Base-by-base conservation (phyloP, 1,140 invertebrate species). In the Daktulosphaira vitifoliae region DNA sequence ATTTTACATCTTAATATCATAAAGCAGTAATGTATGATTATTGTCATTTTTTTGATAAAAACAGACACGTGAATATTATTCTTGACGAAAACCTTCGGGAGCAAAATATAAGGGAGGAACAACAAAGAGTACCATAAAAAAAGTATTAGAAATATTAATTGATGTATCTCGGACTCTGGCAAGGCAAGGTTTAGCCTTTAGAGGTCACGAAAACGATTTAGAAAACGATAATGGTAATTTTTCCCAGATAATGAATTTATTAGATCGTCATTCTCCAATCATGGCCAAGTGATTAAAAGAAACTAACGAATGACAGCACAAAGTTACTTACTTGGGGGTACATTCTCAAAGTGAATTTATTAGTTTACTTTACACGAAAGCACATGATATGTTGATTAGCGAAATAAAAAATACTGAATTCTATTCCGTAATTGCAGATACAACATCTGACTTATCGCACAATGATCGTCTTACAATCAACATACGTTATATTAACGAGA, bases 261-360 rank as follows among this genome's bases (percentile, higher is more conserved):
- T 52, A 33, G 26, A 20, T 52, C 50, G 50, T 20, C 29, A 52
- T 52, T 37, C 50, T 25, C 50, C 50, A 33, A 52, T 52, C 29
- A 52, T 52, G 25, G 50, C 50, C 50, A 52, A 52, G 25, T 52
- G 50, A n/a, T 52, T 52, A 52, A 26, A 52, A 33, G 29, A 52
- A 52, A 52, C 29, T 20, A 25, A 52, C 15, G 25, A 52, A 52
- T 16, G 25, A 52, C 50, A 4, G 7, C 18, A 52, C 29, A 8
- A 23, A 52, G 50, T n/a, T n/a, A n/a, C 51, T 37, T 53, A 53
- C 33, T 37, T 53, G 7, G 51, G 51, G 29, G 51, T 37, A 26
- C 26, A 76, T 53, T 53, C 51, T 53, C 51, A 53, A 37, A 53
- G 33, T 53, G 51, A 53, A 37, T 53, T 53, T 53, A 53, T 53